A percentile compares a stretch with the other conserved stretches of the same genome.
phyloP scores from a whole-genome alignment of 2,888 invertebrate genomes.

The Ormia ochracea region DNA sequence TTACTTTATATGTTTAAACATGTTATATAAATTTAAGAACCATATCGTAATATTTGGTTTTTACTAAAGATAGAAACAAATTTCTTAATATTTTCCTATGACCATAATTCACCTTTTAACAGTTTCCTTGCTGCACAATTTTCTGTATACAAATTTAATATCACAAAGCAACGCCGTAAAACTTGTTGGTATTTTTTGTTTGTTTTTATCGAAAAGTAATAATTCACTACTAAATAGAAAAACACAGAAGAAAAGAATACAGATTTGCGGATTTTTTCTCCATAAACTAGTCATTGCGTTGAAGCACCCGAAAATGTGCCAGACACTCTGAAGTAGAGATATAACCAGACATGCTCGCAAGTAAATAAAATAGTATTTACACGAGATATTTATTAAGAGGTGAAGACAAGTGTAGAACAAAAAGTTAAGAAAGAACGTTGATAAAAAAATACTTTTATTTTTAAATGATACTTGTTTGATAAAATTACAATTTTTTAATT shows the following conservation, averaged over 20 bases:
- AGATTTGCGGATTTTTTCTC: constrained; percentile 50
- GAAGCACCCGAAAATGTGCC: constrained; percentile 39
- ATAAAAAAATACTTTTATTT: constrained; percentile 33
- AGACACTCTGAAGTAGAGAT: constrained; percentile 40
- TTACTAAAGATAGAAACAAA: too few species aligned
- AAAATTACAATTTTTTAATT: constrained; percentile 38
- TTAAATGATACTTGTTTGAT: constrained; percentile 4
- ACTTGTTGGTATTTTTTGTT: constrained; percentile 34
- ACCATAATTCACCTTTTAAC: background rate
- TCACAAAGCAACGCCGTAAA: constrained; percentile 38
- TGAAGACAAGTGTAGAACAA: constrained; percentile 28
- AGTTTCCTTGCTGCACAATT: background rate
- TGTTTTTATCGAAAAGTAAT: constrained; percentile 72
- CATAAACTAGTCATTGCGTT: constrained; percentile 43
- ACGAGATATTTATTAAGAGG: constrained; percentile 34
- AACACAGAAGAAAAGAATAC: constrained; percentile 37
- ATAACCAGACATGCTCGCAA: constrained; percentile 39
- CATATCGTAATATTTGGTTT: too few species aligned
- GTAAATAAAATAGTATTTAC: constrained; percentile 43
- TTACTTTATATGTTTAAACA: too few species aligned
- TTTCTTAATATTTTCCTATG: too few species aligned
- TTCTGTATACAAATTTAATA: background rate
- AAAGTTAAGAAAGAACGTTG: constrained; percentile 40
- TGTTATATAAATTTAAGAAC: too few species aligned
- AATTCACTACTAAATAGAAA: constrained; percentile 69